These are phyloP conservation scores for Sebastes trivittatus DNA, from an alignment of 2,797 vertebrate genomes.

Conservation along the genomic window DNA sequence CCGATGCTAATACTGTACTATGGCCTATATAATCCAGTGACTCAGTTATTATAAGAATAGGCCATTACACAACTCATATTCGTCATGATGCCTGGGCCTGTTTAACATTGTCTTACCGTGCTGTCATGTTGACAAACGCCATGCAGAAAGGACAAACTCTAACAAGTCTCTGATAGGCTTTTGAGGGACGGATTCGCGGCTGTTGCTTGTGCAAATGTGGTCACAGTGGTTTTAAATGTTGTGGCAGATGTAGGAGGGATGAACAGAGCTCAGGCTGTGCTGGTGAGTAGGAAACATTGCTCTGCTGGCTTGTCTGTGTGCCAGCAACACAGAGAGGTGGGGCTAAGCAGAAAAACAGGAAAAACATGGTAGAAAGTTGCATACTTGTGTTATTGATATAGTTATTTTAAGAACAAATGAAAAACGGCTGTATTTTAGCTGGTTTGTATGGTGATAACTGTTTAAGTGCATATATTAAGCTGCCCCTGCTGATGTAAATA, in stretches of 20 bases:
- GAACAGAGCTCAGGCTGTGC: conserved; percentile 48
- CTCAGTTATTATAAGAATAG: conserved; percentile 26
- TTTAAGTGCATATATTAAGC: neutral
- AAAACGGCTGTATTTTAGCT: neutral
- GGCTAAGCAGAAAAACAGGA: conserved; percentile 50
- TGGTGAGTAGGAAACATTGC: conserved; percentile 28
- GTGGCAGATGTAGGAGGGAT: conserved; percentile 47
- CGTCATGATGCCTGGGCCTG: neutral
- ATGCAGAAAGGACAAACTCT: neutral
- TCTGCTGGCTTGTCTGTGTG: conserved; percentile 13
- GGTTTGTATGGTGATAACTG: neutral
- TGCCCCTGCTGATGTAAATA: neutral
- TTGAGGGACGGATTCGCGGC: neutral
- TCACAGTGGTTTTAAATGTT: conserved; percentile 26
- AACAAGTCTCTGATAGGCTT: neutral
- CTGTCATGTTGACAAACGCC: neutral
- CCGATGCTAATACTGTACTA: neutral
- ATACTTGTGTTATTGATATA: neutral
- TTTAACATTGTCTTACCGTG: neutral
- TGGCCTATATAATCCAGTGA: conserved; percentile 36
- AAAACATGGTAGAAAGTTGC: neutral
- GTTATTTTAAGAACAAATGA: neutral
- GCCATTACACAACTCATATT: conserved; percentile 29
- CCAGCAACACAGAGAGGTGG: conserved; percentile 35
- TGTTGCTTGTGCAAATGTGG: conserved; percentile 9